phyloP scores from a whole-genome alignment of 2,113 vertebrate species.

The Sceloporus undulatus region DNA sequence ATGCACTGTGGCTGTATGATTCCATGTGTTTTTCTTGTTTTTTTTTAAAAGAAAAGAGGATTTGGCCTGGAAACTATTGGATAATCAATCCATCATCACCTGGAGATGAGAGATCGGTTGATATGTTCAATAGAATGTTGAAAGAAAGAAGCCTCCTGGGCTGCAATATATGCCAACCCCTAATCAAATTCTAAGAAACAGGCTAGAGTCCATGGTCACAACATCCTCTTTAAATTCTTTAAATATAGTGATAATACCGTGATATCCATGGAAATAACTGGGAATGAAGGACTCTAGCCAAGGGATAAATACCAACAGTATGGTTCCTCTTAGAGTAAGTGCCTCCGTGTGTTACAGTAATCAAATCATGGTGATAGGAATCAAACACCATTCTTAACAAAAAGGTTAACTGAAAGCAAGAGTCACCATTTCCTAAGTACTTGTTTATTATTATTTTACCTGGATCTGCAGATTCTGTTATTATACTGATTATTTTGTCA shows the following conservation, averaged over 20 bases:
- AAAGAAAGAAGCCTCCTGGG: slow-evolving; percentile 29
- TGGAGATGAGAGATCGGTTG: slow-evolving; percentile 34
- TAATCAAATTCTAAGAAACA: slow-evolving; percentile 41
- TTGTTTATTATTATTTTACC: neutral
- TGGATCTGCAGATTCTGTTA: too few relatives aligned
- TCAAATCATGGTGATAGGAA: neutral
- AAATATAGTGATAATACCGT: neutral
- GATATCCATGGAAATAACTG: neutral
- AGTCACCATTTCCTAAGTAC: neutral
- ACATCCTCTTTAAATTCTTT: slow-evolving; percentile 39
- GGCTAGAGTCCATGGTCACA: slow-evolving; percentile 46
- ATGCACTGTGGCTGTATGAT: slow-evolving; percentile 43
- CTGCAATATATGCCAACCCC: slow-evolving; percentile 39
- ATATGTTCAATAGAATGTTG: slow-evolving; percentile 64
- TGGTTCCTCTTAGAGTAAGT: neutral
- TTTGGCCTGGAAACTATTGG: slow-evolving; percentile 59
- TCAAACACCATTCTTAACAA: neutral
- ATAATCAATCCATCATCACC: slow-evolving; percentile 60
- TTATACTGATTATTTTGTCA: neutral
- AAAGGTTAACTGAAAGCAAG: neutral
- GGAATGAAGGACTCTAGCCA: neutral
- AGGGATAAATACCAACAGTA: neutral
- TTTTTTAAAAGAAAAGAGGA: slow-evolving; percentile 56
- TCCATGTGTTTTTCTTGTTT: slow-evolving; percentile 31
- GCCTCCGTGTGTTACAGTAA: neutral